Conservation (phyloP, 2,888 invertebrate genomes). For the Hybos culiciformis region DNA sequence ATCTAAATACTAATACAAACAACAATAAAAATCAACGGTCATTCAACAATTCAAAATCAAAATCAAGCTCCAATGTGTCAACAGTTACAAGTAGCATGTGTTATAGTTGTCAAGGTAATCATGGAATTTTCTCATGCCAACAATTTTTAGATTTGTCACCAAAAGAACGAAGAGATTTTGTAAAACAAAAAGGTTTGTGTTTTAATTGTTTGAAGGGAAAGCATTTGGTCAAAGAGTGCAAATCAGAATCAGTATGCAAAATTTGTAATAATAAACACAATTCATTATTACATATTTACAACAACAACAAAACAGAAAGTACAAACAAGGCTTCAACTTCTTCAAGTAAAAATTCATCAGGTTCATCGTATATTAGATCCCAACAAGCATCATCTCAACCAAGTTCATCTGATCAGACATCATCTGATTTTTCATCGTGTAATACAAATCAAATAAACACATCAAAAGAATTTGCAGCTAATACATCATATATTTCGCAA, state of each 20-base stretch:
- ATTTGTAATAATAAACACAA: background rate
- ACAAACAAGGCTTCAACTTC: background rate
- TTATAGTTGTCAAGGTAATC: background rate
- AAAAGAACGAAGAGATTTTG: slow-evolving; percentile 1
- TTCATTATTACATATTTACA: background rate
- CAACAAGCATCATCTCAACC: too few relatives aligned
- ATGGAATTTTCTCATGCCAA: background rate
- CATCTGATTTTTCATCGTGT: too few relatives aligned
- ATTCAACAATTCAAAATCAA: background rate
- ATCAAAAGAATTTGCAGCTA: too few relatives aligned
- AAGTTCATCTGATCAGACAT: too few relatives aligned
- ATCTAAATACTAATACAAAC: too few relatives aligned
- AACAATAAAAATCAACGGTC: background rate
- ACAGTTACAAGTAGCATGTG: background rate
- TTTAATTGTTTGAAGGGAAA: background rate
- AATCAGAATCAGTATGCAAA: background rate
- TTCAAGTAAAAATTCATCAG: background rate
- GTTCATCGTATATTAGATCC: too few relatives aligned
- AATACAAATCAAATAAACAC: too few relatives aligned
- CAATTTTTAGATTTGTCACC: background rate
- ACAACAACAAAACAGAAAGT: background rate
- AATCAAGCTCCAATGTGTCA: background rate
- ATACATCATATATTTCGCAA: too few relatives aligned
- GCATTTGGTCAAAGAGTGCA: background rate
- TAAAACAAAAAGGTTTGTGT: background rate